These are phyloP conservation scores for Junonia oenone DNA, from an alignment of 2,888 invertebrate species.

Conservation along the genomic window DNA sequence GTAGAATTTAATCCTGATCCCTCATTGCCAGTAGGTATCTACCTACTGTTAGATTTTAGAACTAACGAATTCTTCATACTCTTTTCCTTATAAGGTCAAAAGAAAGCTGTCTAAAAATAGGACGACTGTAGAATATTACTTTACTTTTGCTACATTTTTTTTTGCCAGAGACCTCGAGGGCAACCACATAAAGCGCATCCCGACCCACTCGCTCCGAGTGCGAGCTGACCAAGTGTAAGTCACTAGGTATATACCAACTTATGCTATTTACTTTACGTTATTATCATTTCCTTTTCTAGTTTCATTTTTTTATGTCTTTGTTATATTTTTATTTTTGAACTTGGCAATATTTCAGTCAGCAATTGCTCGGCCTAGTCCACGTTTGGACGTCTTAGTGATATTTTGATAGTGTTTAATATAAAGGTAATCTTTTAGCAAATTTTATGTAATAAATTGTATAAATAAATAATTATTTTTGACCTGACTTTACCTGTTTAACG, in stretches of 20 bases:
- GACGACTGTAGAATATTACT: no score
- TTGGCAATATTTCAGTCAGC: not conserved
- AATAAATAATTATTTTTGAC: no score
- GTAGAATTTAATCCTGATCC: not conserved
- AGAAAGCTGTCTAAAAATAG: no score
- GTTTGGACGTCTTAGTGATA: not conserved
- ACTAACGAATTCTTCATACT: no score
- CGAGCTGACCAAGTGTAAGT: constrained; percentile 89
- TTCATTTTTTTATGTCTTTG: constrained; percentile 3
- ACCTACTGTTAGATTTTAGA: no score
- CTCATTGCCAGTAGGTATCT: no score
- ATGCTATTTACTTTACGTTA: constrained; percentile 33
- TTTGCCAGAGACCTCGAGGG: constrained; percentile 88
- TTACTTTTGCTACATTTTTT: no score
- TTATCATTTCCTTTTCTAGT: constrained; percentile 28
- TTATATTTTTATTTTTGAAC: not conserved
- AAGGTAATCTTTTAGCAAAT: not conserved
- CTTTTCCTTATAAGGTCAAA: no score
- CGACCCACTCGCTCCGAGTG: constrained; percentile 82
- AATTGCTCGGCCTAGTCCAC: not conserved
- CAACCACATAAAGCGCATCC: constrained; percentile 83
- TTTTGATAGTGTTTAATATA: not conserved
- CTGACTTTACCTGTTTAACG: no score
- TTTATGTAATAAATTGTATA: no score
- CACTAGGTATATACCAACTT: constrained; percentile 52